A percentile compares a stretch with the other conserved stretches of the same genome.
Conservation (phyloP, 37 sponge, comb jelly and placozoan species). For the Tethya wilhelma region DNA sequence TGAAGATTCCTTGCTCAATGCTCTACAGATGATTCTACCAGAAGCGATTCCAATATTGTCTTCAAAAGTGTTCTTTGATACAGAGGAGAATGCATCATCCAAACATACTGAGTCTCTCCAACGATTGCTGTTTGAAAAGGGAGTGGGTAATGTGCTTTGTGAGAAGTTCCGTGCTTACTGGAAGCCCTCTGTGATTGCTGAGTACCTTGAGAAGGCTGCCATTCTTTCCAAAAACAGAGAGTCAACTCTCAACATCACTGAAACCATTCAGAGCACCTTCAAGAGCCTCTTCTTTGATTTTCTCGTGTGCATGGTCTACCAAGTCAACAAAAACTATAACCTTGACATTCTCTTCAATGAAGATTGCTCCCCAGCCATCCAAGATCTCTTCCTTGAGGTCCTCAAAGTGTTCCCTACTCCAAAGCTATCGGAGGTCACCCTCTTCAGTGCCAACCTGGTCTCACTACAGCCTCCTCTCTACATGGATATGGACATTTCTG, state of each 20-base stretch:
- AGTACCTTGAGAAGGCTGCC: conserved; percentile 73
- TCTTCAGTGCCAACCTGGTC: conserved; percentile 25
- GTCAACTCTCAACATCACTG: conserved; percentile 77
- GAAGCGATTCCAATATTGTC: conserved; percentile 48
- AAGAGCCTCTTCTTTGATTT: conserved; percentile 75
- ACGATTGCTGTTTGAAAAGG: conserved; percentile 46
- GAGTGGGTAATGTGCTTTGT: conserved; percentile 62
- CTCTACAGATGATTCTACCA: conserved; percentile 22
- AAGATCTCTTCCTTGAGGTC: conserved; percentile 59
- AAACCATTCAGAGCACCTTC: conserved; percentile 69
- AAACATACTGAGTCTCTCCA: conserved; percentile 41
- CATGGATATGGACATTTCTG: no score
- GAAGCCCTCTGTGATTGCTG: conserved; percentile 70
- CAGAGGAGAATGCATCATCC: conserved; percentile 25
- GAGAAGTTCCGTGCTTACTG: conserved; percentile 70
- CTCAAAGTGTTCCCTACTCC: conserved; percentile 54
- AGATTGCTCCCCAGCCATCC: conserved; percentile 21
- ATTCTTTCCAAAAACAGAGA: conserved; percentile 56
- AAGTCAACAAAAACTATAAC: conserved; percentile 68
- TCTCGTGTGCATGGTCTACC: conserved; percentile 72
- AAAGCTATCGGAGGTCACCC: conserved; percentile 49
- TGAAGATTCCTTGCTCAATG: conserved; percentile 22
- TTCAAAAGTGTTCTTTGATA: conserved; percentile 45
- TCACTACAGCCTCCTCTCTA: conserved; percentile 10
- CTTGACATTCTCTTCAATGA: conserved; percentile 56